Percentiles rank a stretch among this genome's conserved stretches.
Conservation (phyloP, 2,888 invertebrate genomes). For the Tanypteryx hageni region DNA sequence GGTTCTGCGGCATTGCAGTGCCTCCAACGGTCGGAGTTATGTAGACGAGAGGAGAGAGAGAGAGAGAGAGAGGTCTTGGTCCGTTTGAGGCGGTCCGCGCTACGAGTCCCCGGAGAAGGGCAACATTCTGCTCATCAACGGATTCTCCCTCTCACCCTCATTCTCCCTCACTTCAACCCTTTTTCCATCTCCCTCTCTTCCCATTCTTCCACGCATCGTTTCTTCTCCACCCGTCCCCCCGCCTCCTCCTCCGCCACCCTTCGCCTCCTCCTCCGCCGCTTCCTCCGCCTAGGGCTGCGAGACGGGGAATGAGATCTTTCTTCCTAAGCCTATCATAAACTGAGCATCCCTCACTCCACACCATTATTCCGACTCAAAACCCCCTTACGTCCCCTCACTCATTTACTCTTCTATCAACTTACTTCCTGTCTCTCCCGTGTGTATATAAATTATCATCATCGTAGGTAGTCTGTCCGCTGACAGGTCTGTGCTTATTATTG, state of each 20-base stretch:
- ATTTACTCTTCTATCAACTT: neutral
- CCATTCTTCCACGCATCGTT: neutral
- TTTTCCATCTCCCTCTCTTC: neutral
- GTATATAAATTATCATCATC: neutral
- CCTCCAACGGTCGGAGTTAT: neutral
- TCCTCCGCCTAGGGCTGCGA: neutral
- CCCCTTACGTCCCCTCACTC: neutral
- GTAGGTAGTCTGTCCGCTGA: neutral
- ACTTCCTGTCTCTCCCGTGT: too few relatives aligned
- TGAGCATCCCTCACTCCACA: slow-evolving; percentile 40
- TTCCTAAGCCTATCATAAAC: slow-evolving; percentile 63
- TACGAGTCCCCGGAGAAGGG: neutral
- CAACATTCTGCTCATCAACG: slow-evolving; percentile 1
- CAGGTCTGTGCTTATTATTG: neutral
- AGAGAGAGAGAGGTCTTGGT: neutral
- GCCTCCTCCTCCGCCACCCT: neutral
- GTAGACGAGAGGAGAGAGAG: neutral
- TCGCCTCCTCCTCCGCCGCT: neutral
- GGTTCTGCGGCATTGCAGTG: slow-evolving; percentile 28
- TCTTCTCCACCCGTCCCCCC: neutral
- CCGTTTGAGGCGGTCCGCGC: too few relatives aligned
- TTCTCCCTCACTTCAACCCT: neutral
- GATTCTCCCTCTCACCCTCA: neutral
- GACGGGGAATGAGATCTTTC: slow-evolving; percentile 54
- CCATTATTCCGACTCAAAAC: neutral